Evolutionary conservation across 2,113 vertebrate genomes (phyloP).

Genomic region (Ramphastos sulfuratus): DNA sequence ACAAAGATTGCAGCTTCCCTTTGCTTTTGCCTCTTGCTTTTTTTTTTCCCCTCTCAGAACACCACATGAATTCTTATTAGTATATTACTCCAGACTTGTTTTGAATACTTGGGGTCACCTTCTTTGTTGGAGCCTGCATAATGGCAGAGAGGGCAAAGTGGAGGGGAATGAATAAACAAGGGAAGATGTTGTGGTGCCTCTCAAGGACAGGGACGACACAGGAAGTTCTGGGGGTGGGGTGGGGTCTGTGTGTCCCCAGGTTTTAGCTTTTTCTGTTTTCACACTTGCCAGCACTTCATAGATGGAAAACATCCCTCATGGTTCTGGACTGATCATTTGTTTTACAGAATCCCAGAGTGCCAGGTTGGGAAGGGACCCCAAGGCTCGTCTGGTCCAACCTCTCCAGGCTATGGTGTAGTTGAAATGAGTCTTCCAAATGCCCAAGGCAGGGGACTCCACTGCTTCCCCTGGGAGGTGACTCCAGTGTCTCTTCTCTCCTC

Average conservation of each 20-base stretch:
- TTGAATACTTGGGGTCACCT: constrained; percentile 59
- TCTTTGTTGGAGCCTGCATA: constrained; percentile 12
- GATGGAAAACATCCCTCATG: not conserved
- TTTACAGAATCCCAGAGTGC: not conserved
- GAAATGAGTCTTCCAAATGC: no score
- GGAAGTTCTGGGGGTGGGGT: not conserved
- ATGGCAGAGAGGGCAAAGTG: constrained; percentile 40
- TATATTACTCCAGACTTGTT: constrained; percentile 50
- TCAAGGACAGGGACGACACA: constrained; percentile 41
- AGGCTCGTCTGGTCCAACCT: no score
- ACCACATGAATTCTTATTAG: constrained; percentile 60
- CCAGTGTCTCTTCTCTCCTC: not conserved
- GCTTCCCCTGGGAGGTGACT: no score
- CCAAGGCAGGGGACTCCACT: no score
- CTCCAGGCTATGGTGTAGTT: no score
- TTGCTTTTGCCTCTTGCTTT: not conserved
- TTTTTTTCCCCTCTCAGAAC: not conserved
- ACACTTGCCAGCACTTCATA: not conserved
- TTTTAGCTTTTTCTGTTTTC: not conserved
- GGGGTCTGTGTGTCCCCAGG: not conserved
- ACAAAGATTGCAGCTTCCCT: constrained; percentile 40
- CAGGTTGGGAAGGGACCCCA: no score
- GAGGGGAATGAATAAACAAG: constrained; percentile 41
- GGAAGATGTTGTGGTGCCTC: not conserved
- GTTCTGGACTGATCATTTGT: not conserved